Conservation (phyloP, 2,113 vertebrate genomes). For the Laticauda laticaudata region DNA sequence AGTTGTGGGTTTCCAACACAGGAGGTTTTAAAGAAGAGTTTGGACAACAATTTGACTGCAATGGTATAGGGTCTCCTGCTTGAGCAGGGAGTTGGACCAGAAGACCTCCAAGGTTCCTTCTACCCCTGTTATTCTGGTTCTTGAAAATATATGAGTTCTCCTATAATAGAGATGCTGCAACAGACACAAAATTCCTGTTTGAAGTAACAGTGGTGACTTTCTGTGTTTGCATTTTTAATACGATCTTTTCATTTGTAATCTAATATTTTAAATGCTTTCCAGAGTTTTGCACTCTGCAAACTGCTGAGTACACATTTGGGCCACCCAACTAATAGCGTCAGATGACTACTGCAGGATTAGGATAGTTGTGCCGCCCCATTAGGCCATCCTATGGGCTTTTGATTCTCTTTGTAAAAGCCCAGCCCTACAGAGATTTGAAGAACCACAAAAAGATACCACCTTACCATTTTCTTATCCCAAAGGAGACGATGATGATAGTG, state of each 20-base stretch:
- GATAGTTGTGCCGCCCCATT: background rate
- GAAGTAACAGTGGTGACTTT: background rate
- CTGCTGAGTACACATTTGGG: background rate
- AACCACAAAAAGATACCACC: background rate
- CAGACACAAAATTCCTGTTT: background rate
- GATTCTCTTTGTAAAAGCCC: background rate
- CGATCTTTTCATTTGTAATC: background rate
- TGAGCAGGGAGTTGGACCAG: background rate
- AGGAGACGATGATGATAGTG: background rate
- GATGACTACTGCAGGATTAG: background rate
- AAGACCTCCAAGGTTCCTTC: background rate
- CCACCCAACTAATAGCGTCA: background rate
- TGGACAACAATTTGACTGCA: background rate
- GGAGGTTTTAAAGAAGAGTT: background rate
- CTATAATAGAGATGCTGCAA: background rate
- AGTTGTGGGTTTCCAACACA: background rate
- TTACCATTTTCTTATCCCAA: background rate
- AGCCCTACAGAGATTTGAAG: background rate
- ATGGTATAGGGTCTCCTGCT: background rate
- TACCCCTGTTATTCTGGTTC: background rate
- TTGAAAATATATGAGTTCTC: background rate
- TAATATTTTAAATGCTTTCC: background rate
- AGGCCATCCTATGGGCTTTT: background rate
- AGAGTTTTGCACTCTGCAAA: background rate
- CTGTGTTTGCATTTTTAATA: background rate